phyloP scores from a whole-genome alignment of 2,797 vertebrate species.

The Artibeus jamaicensis region DNA sequence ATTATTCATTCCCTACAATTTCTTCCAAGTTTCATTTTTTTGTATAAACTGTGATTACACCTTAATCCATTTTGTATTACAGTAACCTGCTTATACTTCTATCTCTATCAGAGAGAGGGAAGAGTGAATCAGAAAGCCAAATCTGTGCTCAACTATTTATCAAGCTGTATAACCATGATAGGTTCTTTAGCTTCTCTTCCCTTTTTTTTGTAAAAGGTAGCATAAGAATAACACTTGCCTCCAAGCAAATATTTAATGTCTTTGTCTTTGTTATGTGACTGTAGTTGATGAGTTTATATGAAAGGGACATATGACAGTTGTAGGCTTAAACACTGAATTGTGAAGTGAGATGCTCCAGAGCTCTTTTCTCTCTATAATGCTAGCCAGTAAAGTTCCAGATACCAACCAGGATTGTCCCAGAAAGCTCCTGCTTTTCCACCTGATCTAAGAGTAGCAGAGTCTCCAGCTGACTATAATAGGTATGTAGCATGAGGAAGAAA shows the following conservation, averaged over 20 bases:
- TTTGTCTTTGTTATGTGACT: background rate
- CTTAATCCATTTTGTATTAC: background rate
- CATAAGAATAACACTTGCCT: background rate
- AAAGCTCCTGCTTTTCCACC: background rate
- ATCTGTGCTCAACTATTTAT: background rate
- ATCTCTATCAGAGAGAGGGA: background rate
- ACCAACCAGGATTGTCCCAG: background rate
- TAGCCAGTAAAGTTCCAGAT: background rate
- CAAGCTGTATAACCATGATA: background rate
- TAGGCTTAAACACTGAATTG: background rate
- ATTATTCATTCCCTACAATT: background rate
- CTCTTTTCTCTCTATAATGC: background rate
- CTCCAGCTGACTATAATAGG: background rate
- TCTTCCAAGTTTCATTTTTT: background rate
- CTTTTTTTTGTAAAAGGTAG: constrained; percentile 8
- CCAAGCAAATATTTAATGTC: background rate
- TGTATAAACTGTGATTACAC: background rate
- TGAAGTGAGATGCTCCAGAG: background rate
- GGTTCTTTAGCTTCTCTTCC: background rate
- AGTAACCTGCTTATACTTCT: background rate
- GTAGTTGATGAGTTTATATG: background rate
- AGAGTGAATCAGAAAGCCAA: background rate
- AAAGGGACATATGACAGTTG: background rate
- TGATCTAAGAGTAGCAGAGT: background rate
- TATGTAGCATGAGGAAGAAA: background rate